Conservation (phyloP, 1,140 invertebrate species). For the Caerostris darwini region DNA sequence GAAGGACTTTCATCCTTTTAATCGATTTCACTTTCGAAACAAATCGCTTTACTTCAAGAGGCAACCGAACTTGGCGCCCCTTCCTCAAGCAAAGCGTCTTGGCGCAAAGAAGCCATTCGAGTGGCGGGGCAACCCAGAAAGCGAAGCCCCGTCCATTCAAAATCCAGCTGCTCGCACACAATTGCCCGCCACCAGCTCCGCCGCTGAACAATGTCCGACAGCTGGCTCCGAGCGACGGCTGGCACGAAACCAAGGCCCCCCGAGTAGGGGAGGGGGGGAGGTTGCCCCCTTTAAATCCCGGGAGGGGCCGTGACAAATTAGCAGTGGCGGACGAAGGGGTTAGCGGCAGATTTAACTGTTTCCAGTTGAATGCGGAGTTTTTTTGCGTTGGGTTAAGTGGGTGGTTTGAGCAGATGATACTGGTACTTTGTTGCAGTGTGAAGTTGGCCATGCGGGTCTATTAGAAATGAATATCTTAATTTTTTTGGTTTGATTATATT, state of each 20-base stretch:
- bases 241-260: neutral
- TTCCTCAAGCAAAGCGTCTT: neutral
- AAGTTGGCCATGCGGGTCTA: too few species aligned
- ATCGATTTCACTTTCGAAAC: neutral
- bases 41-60: too few species aligned
- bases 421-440: too few species aligned
- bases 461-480: too few species aligned
- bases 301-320: neutral
- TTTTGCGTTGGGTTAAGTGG: neutral
- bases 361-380: neutral
- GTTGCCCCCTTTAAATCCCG: neutral
- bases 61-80: neutral
- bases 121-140: neutral
- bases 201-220: neutral
- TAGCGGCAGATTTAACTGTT: neutral
- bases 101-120: conserved; percentile 3
- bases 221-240: neutral
- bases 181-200: neutral
- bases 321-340: neutral
- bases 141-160: conserved; percentile 20
- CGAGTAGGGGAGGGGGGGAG: neutral
- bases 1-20: too few species aligned
- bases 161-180: conserved; percentile 4
- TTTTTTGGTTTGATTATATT: too few species aligned
- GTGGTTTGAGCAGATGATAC: neutral